A percentile compares a stretch with the other conserved stretches of the same genome.
phyloP scores from a whole-genome alignment of 2,797 vertebrate genomes.

The Megaceryle alcyon region DNA sequence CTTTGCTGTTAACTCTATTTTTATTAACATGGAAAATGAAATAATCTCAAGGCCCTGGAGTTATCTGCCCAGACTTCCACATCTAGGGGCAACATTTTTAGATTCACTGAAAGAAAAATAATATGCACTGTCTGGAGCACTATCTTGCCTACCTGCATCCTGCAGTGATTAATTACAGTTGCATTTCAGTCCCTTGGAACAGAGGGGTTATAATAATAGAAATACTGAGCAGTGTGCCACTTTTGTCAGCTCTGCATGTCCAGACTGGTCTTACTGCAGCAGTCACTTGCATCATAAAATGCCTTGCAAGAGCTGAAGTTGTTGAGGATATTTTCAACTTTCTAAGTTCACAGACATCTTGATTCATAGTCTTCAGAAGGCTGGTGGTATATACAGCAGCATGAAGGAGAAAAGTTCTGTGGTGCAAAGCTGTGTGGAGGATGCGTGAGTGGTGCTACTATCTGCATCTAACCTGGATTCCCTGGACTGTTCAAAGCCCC shows the following conservation, averaged over 20 bases:
- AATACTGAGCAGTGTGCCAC: neutral
- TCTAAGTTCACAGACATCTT: neutral
- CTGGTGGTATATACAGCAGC: neutral
- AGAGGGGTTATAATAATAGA: neutral
- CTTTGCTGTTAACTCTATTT: slow-evolving; percentile 38
- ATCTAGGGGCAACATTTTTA: neutral
- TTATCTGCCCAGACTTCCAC: neutral
- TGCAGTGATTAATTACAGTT: slow-evolving; percentile 33
- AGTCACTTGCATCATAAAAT: neutral
- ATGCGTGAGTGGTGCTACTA: neutral
- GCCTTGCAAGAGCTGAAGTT: neutral
- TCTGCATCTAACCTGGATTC: neutral
- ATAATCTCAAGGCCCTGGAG: neutral
- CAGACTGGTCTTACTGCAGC: neutral
- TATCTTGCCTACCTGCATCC: neutral
- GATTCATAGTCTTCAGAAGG: neutral
- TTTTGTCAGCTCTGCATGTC: neutral
- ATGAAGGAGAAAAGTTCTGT: neutral
- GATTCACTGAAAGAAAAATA: neutral
- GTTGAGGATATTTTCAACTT: slow-evolving; percentile 21
- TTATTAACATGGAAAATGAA: slow-evolving; percentile 27
- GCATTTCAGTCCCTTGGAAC: neutral
- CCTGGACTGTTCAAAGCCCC: neutral
- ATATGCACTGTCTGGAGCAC: accelerated
- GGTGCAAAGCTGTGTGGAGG: neutral